Conservation (phyloP, 92 coral and sea anemone species). For the Porites rus region DNA sequence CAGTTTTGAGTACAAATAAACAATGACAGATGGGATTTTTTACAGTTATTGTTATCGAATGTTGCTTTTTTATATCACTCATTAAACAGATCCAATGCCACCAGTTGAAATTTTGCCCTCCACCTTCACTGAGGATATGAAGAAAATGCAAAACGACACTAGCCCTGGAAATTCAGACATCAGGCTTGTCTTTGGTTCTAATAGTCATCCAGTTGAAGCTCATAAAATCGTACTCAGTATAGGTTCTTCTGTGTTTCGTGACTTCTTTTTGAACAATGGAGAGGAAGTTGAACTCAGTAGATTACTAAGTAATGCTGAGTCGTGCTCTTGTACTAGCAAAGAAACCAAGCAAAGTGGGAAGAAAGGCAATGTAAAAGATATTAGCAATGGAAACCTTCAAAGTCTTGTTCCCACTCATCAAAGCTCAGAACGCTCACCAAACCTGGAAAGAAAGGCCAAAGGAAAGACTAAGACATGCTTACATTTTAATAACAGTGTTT, state of each 20-base stretch:
- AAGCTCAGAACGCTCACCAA: slow-evolving; percentile 12
- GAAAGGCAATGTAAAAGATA: slow-evolving; percentile 10
- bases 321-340: slow-evolving; percentile 16
- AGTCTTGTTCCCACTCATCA: slow-evolving; percentile 8
- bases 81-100: slow-evolving; percentile 74
- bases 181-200: slow-evolving; percentile 58
- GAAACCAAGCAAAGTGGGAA: slow-evolving; percentile 16
- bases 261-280: slow-evolving; percentile 50
- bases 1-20: too few relatives aligned
- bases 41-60: not conserved
- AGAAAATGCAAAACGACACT: slow-evolving; percentile 47
- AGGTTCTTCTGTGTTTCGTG: slow-evolving; percentile 69
- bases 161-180: slow-evolving; percentile 61
- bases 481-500: slow-evolving; percentile 42
- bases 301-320: slow-evolving; percentile 26
- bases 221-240: slow-evolving; percentile 83
- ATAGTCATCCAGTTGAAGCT: slow-evolving; percentile 65
- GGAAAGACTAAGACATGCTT: slow-evolving; percentile 19
- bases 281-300: slow-evolving; percentile 24
- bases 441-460: slow-evolving; percentile 25
- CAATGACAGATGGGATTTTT: too few relatives aligned
- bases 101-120: slow-evolving; percentile 69
- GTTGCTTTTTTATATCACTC: not conserved
- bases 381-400: not conserved
- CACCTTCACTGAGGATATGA: slow-evolving; percentile 72